Base-by-base conservation (phyloP, 2,888 invertebrate species). In the Amorpha juglandis region DNA sequence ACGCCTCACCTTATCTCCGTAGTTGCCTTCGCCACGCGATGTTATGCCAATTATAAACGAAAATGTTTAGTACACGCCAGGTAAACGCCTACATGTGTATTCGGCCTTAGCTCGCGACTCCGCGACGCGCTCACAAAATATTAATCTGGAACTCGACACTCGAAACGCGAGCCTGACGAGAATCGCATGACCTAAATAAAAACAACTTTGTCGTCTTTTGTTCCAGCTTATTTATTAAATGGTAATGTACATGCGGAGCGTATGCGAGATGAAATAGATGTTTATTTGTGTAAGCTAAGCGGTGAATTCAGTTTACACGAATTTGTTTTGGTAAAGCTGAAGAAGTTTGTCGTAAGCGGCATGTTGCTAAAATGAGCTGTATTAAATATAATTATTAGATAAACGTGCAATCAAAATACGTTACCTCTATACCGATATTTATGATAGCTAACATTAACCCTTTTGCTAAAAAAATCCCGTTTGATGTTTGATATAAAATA, bases 101-200 rank as follows among this genome's bases (percentile, higher is more conserved):
- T 70, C 67, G 63, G 69, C 73, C 67, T 72, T 68, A 73, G 68
- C 63, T 66, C 55, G 52, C 74, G 35, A 67, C 67, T 66, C 67
- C 65, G 66, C 64, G 68, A 71, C 73, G 69, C 75, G 73, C 72
- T 78, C 77, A 78, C 81, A 75, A 82, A 86, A 85, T 84, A 82
- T 85, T 84, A 87, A 86, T 87, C 85, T 84, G 82, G 76, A 86
- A 87, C 79, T 78, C 76, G 80, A 87, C 80, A 81, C 85, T 81
- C 77, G 77, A 72, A 74, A 72, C 77, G 77, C 72, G 72, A 72
- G 73, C 77, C 73, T 77, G 78, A 80, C 81, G 82, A 82, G 75
- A 74, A 76, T 76, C 73, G 78, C 75, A 78, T 80, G 86, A 85
- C 86, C 84, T 77, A 83, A 85, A 88, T 86, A 84, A 85, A 81